Percentiles rank a stretch among this genome's conserved stretches.
These are phyloP conservation scores for Tupaia chinensis DNA, from an alignment of 2,113 vertebrate genomes.

Conservation along the genomic window DNA sequence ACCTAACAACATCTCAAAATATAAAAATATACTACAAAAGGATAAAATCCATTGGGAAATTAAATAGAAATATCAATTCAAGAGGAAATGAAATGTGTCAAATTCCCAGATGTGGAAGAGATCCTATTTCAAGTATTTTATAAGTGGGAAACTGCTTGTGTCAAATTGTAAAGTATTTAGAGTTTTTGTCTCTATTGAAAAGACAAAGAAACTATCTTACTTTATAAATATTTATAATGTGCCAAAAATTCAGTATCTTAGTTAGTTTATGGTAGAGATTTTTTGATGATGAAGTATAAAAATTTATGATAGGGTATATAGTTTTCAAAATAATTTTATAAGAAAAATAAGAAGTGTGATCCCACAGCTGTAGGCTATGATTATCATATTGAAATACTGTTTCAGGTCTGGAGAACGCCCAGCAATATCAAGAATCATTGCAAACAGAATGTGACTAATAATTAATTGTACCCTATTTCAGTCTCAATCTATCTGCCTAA, in stretches of 20 bases:
- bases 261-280: background rate
- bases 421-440: background rate
- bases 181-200: slow-evolving; percentile 8
- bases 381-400: background rate
- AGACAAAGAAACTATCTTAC: background rate
- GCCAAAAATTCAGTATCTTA: background rate
- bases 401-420: background rate
- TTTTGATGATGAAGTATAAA: background rate
- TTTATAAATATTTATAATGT: slow-evolving; percentile 9
- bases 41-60: background rate
- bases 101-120: background rate
- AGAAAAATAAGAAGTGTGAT: background rate
- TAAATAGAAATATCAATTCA: background rate
- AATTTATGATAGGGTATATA: background rate
- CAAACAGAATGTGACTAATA: background rate
- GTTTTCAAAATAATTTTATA: slow-evolving; percentile 39
- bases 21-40: background rate
- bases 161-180: background rate
- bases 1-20: background rate
- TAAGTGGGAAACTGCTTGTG: background rate
- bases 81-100: background rate
- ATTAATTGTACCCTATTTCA: background rate
- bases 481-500: background rate
- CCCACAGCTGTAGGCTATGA: background rate
- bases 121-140: background rate